phyloP scores from a whole-genome alignment of 2,113 vertebrate genomes.

The Sitta europaea region DNA sequence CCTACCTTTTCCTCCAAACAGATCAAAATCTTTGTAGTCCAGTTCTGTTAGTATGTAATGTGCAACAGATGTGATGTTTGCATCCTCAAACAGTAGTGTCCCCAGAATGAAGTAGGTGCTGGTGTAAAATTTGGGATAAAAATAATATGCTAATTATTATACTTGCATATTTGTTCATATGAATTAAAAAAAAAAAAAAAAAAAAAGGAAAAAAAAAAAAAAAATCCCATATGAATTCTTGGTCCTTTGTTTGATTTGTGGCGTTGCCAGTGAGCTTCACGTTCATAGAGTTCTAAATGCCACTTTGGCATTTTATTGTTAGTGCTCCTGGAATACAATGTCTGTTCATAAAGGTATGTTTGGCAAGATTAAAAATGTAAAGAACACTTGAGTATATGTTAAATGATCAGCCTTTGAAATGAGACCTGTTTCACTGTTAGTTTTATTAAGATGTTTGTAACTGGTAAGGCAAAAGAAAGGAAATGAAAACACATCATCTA shows the following conservation, averaged over 20 bases:
- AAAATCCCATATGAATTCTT: background rate
- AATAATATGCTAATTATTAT: background rate
- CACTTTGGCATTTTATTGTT: background rate
- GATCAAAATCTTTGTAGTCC: background rate
- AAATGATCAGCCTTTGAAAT: slow-evolving; percentile 23
- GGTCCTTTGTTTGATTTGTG: background rate
- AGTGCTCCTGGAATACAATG: background rate
- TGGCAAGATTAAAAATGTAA: slow-evolving; percentile 9
- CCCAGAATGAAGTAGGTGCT: background rate
- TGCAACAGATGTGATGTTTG: background rate
- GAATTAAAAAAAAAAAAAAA: background rate
- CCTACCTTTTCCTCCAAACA: background rate
- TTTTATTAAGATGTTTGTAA: slow-evolving; percentile 6
- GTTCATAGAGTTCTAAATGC: background rate
- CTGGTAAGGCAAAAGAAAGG: background rate
- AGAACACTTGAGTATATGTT: background rate
- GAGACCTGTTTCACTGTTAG: background rate
- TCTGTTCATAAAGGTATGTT: background rate
- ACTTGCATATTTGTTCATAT: background rate
- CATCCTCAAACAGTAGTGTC: background rate
- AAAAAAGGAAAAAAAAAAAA: background rate
- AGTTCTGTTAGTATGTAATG: background rate
- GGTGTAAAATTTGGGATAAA: background rate
- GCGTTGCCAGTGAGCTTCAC: background rate
- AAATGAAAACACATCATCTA: background rate